A percentile compares a stretch with the other conserved stretches of the same genome.
These are phyloP conservation scores for Australoheros scitulus DNA, from an alignment of 2,113 vertebrate species.

Conservation along the genomic window DNA sequence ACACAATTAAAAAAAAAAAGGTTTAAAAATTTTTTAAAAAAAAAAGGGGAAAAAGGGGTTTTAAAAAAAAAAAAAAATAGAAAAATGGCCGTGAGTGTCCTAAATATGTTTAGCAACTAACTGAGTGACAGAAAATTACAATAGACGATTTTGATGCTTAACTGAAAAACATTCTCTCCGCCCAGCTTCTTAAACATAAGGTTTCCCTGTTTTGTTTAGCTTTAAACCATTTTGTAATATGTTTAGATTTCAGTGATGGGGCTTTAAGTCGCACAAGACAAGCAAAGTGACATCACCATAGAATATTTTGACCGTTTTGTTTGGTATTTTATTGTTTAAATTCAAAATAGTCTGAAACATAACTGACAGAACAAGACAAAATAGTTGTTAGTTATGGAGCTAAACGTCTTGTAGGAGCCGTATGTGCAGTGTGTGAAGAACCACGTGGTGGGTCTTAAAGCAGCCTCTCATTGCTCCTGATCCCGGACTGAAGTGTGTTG, in stretches of 20 bases:
- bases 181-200: not conserved
- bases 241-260: not conserved
- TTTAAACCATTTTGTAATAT: not conserved
- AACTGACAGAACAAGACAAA: not conserved
- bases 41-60: too few species aligned
- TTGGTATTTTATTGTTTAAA: not conserved
- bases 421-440: too few species aligned
- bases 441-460: not conserved
- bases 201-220: not conserved
- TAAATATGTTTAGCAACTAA: conserved; percentile 4
- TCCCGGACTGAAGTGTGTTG: too few species aligned
- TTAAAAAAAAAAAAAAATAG: too few species aligned
- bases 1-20: too few species aligned
- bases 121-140: not conserved
- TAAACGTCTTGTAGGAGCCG: too few species aligned
- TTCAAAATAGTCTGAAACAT: not conserved
- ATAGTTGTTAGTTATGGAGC: too few species aligned
- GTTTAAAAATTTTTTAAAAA: too few species aligned
- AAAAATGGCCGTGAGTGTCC: not conserved
- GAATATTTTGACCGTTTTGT: not conserved
- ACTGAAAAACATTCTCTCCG: not conserved
- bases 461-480: not conserved
- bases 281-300: accelerated
- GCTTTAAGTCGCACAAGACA: not conserved
- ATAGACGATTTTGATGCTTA: not conserved